These are phyloP conservation scores for Trematomus bernacchii DNA, from an alignment of 2,797 vertebrate genomes.

Conservation along the genomic window DNA sequence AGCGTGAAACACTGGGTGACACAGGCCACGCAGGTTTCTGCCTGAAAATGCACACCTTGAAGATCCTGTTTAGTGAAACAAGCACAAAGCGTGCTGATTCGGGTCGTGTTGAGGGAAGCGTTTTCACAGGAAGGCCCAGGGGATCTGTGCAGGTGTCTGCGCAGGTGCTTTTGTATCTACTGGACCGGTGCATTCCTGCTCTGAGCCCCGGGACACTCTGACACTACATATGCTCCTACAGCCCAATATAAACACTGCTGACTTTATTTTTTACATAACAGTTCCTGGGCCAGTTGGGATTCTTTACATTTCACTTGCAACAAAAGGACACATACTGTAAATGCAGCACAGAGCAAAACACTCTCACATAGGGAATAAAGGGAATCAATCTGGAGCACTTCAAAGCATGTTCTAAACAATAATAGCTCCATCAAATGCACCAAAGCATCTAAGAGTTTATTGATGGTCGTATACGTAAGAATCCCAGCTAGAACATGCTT, in stretches of 20 bases:
- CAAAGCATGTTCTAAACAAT: slow-evolving; percentile 37
- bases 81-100: slow-evolving; percentile 69
- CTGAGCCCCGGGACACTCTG: slow-evolving; percentile 41
- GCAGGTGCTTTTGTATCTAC: slow-evolving; percentile 66
- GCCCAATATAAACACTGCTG: slow-evolving; percentile 62
- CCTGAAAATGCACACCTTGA: slow-evolving; percentile 59
- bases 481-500: slow-evolving; percentile 22
- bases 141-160: slow-evolving; percentile 70
- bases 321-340: slow-evolving; percentile 35
- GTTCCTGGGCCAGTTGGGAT: slow-evolving; percentile 13
- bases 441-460: slow-evolving; percentile 43
- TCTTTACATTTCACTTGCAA: slow-evolving; percentile 38
- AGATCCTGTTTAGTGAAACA: slow-evolving; percentile 61
- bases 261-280: slow-evolving; percentile 59
- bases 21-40: slow-evolving; percentile 34
- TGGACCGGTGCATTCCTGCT: slow-evolving; percentile 34
- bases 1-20: slow-evolving; percentile 69
- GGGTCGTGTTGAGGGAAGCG: slow-evolving; percentile 58
- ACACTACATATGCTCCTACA: slow-evolving; percentile 30
- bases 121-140: slow-evolving; percentile 56
- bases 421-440: slow-evolving; percentile 39
- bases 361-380: slow-evolving; percentile 17
- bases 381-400: slow-evolving; percentile 43
- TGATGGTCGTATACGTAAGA: slow-evolving; percentile 41
- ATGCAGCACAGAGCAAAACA: slow-evolving; percentile 40